Percentiles rank a stretch among this genome's conserved stretches.
These are phyloP conservation scores for Colinus virginianus DNA, from an alignment of 2,113 vertebrate genomes.

Conservation along the genomic window DNA sequence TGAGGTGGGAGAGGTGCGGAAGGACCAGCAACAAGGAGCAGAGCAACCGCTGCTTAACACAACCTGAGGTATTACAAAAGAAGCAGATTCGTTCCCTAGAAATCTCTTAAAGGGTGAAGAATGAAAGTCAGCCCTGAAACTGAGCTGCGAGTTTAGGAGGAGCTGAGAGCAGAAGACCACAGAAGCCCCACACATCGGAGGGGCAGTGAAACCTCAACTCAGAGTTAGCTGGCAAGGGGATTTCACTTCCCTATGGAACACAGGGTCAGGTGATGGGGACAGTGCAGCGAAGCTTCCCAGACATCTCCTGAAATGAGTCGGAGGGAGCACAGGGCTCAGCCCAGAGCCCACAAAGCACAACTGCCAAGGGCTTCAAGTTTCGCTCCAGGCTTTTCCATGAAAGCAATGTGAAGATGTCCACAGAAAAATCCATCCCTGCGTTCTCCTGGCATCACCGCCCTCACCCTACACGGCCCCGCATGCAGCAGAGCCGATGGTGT, in stretches of 20 bases:
- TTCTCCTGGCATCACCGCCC: neutral
- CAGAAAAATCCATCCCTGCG: neutral
- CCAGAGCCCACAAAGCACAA: fast-evolving
- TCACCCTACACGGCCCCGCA: neutral
- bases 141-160: neutral
- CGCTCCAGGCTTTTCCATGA: neutral
- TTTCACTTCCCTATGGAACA: neutral
- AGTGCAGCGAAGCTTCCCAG: neutral
- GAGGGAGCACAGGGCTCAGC: fast-evolving
- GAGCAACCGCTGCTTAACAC: neutral
- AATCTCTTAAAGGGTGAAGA: neutral
- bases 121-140: neutral
- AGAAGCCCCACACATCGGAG: fast-evolving
- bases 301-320: neutral
- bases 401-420: neutral
- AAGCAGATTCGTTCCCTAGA: neutral
- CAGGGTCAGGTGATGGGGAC: neutral
- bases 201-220: neutral
- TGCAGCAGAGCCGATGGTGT: neutral
- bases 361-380: neutral
- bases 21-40: neutral
- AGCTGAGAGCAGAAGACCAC: neutral
- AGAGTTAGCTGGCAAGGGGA: neutral
- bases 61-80: neutral
- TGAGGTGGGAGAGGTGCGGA: neutral